Evolutionary conservation across 2,113 vertebrate genomes (phyloP), one percentile per base, ranked within the genome.

Genomic region (Bos javanicus): DNA sequence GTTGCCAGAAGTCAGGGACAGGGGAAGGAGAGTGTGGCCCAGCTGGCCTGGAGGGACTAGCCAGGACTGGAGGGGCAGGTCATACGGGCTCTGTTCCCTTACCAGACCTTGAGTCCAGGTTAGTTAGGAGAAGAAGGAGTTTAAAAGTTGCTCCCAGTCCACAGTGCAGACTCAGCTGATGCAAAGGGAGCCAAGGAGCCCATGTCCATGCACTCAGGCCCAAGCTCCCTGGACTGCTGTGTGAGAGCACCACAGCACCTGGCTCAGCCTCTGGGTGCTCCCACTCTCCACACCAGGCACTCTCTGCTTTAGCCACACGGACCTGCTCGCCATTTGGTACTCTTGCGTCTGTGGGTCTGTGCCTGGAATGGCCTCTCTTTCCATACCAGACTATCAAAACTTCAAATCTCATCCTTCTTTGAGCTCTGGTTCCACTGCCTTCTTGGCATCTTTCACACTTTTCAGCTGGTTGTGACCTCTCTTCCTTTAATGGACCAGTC

Each of bases 191-290:
- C 25, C 67, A 13, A 71, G n/a, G 19, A 71, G 67, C 2, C 11
- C 12, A 0, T 0, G 52, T 7, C 71, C 15, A 0, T 0, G 16
- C 30, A 62, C 43, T 43, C 10, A 6, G 0, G 3, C 12, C 33
- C 60, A n/a, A 25, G 56, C 43, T 57, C 36, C 21, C 19, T 0
- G 0, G 9, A 60, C 62, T n/a, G 3, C 16, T 23, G 6, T 6
- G 9, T 54, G 14, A 30, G n/a, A 71, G 80, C 26, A 48, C 30
- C 15, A 23, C 1, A 13, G 59, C 43, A 2, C 54, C 71, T 15
- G 17, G 80, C 74, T 57, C 52, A 80, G 62, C 62, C 36, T 6
- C 1, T 1, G 1, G 0, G 21, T 25, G 50, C n/a, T 87, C n/a
- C 71, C 48, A 9, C 62, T 12, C 62, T 80, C 81, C 23, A 21